A percentile compares a stretch with the other conserved stretches of the same genome.
Evolutionary conservation across 2,797 vertebrate species (phyloP).

Genomic region (Spheniscus humboldti): DNA sequence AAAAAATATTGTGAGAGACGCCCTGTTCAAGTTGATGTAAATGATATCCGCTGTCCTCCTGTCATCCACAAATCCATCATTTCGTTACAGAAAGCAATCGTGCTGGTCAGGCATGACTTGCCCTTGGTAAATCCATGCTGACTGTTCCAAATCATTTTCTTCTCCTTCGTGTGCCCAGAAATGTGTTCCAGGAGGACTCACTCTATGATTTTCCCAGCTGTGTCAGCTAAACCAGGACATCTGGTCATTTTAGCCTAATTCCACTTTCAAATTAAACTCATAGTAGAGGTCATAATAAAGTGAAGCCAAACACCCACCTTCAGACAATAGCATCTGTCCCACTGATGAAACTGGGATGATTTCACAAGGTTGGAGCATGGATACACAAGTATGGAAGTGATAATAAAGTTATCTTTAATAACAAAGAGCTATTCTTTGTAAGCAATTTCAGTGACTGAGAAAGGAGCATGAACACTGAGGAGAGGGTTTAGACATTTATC

Average conservation of each 20-base stretch:
- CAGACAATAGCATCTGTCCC: neutral
- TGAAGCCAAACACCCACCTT: slow-evolving; percentile 29
- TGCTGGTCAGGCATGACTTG: slow-evolving; percentile 34
- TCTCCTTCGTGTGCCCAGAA: slow-evolving; percentile 23
- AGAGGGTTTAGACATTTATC: neutral
- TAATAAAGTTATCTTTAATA: neutral
- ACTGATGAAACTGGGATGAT: neutral
- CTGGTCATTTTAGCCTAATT: slow-evolving; percentile 54
- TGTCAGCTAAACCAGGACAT: slow-evolving; percentile 47
- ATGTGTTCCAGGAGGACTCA: slow-evolving; percentile 25
- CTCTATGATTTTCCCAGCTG: slow-evolving; percentile 48
- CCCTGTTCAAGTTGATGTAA: neutral
- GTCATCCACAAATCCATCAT: neutral
- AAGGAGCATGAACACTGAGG: neutral
- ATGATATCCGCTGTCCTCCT: neutral
- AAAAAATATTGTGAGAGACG: neutral
- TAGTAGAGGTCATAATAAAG: neutral
- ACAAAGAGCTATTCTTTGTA: neutral
- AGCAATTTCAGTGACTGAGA: neutral
- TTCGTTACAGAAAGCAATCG: slow-evolving; percentile 4
- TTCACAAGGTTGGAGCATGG: neutral
- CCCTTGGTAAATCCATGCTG: slow-evolving; percentile 37
- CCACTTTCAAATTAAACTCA: slow-evolving; percentile 33
- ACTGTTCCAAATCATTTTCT: slow-evolving; percentile 34
- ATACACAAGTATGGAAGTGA: neutral